Percentiles rank a stretch among this genome's conserved stretches.
These are phyloP conservation scores for Symphodus melops DNA, from an alignment of 2,113 vertebrate species.

Conservation along the genomic window DNA sequence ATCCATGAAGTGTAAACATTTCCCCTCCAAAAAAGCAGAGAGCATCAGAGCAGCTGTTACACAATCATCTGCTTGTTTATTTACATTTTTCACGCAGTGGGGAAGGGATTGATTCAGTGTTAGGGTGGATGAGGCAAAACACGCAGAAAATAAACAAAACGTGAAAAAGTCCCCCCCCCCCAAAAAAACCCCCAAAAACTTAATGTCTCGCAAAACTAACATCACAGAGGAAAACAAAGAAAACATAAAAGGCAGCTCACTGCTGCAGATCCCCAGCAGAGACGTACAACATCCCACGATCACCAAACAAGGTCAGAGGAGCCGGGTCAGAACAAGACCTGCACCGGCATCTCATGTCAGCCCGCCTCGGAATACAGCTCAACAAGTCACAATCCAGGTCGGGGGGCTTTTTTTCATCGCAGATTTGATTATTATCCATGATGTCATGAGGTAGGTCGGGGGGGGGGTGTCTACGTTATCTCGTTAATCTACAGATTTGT, in stretches of 20 bases:
- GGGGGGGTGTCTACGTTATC: no score
- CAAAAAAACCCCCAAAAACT: neutral
- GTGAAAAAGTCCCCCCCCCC: neutral
- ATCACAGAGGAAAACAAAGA: neutral
- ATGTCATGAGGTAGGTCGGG: no score
- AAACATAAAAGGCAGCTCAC: slow-evolving; percentile 11
- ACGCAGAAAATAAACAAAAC: neutral
- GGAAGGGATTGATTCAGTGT: neutral
- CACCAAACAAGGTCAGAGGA: slow-evolving; percentile 12
- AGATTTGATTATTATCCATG: no score
- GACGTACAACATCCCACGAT: slow-evolving; percentile 17
- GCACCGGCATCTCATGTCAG: slow-evolving; percentile 10
- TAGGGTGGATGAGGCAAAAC: neutral
- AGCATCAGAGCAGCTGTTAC: neutral
- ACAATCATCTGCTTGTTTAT: neutral
- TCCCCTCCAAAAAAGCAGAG: neutral
- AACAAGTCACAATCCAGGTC: no score
- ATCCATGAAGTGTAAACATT: no score
- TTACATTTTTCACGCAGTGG: neutral
- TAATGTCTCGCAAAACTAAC: neutral
- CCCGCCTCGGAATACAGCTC: neutral
- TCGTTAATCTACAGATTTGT: neutral
- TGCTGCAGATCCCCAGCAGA: slow-evolving; percentile 2
- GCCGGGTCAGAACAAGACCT: slow-evolving; percentile 10
- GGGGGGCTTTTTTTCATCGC: no score